These are phyloP conservation scores for Triplophysa rosa DNA, from an alignment of 2,113 vertebrate species.

Conservation along the genomic window DNA sequence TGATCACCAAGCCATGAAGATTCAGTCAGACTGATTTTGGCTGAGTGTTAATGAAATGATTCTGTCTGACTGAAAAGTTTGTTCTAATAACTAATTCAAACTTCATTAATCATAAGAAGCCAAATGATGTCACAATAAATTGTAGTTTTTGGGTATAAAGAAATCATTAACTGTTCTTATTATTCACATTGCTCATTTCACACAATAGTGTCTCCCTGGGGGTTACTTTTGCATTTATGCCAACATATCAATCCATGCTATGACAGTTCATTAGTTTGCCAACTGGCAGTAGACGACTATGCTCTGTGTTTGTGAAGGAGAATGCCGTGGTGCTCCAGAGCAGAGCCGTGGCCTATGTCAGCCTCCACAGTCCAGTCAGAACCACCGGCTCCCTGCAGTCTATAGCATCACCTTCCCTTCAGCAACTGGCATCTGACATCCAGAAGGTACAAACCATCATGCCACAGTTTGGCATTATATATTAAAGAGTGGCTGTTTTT, in stretches of 20 bases:
- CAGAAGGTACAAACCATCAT: conserved; percentile 58
- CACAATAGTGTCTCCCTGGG: conserved; percentile 15
- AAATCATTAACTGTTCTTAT: conserved; percentile 5
- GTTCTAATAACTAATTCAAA: conserved; percentile 35
- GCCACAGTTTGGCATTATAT: background rate
- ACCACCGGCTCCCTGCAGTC: conserved; percentile 78
- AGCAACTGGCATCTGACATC: conserved; percentile 83
- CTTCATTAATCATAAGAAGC: conserved; percentile 25
- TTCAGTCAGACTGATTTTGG: conserved; percentile 35
- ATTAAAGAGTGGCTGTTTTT: no score
- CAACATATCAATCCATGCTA: background rate
- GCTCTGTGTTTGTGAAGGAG: conserved; percentile 70
- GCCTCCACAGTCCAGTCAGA: conserved; percentile 82
- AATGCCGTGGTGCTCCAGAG: conserved; percentile 82
- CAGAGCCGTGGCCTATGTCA: conserved; percentile 85
- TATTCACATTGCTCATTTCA: conserved; percentile 22
- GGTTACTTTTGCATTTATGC: conserved; percentile 3
- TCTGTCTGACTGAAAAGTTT: conserved; percentile 3
- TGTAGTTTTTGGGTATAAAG: background rate
- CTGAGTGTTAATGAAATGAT: conserved; percentile 38
- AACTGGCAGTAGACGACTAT: background rate
- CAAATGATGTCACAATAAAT: conserved; percentile 7
- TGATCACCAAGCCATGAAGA: conserved; percentile 34
- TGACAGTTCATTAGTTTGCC: background rate
- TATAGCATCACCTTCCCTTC: conserved; percentile 84